These are phyloP conservation scores for Esox lucius DNA, from an alignment of 2,797 vertebrate genomes.

Conservation along the genomic window DNA sequence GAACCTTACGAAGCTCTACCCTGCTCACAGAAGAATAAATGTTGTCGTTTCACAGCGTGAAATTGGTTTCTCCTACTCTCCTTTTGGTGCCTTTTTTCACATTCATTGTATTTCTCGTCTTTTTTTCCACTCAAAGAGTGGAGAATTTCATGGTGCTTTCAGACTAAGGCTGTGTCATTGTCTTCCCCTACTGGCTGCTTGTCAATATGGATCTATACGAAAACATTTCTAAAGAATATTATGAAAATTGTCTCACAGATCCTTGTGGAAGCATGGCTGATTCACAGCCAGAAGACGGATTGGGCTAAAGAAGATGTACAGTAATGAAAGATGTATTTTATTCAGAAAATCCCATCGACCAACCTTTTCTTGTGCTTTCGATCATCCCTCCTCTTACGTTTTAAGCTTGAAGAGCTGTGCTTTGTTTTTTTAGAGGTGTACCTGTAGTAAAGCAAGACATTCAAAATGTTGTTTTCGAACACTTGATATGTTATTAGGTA, in stretches of 20 bases:
- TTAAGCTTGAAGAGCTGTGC: slow-evolving; percentile 89
- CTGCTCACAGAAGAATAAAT: slow-evolving; percentile 54
- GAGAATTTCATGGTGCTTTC: slow-evolving; percentile 29
- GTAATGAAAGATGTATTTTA: slow-evolving; percentile 8
- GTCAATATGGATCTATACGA: slow-evolving; percentile 14
- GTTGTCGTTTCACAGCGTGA: slow-evolving; percentile 60
- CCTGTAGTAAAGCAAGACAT: slow-evolving; percentile 66
- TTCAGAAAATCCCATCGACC: slow-evolving; percentile 59
- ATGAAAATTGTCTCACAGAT: slow-evolving; percentile 11
- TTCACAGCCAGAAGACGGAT: not conserved
- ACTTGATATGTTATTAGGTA: not conserved
- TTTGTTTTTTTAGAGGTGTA: slow-evolving; percentile 91
- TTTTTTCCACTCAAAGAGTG: slow-evolving; percentile 30
- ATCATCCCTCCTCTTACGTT: slow-evolving; percentile 89
- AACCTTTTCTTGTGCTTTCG: slow-evolving; percentile 97
- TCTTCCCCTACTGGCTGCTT: slow-evolving; percentile 21
- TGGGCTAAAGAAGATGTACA: not conserved
- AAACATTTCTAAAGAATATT: not conserved
- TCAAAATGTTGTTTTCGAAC: slow-evolving; percentile 1
- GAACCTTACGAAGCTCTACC: slow-evolving; percentile 20
- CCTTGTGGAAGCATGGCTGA: not conserved
- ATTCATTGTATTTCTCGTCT: slow-evolving; percentile 38
- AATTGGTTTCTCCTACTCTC: slow-evolving; percentile 63
- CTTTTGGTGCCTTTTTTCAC: slow-evolving; percentile 19
- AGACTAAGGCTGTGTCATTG: slow-evolving; percentile 30